These are phyloP conservation scores for Phoxinus phoxinus DNA, from an alignment of 2,113 vertebrate genomes.

Conservation along the genomic window DNA sequence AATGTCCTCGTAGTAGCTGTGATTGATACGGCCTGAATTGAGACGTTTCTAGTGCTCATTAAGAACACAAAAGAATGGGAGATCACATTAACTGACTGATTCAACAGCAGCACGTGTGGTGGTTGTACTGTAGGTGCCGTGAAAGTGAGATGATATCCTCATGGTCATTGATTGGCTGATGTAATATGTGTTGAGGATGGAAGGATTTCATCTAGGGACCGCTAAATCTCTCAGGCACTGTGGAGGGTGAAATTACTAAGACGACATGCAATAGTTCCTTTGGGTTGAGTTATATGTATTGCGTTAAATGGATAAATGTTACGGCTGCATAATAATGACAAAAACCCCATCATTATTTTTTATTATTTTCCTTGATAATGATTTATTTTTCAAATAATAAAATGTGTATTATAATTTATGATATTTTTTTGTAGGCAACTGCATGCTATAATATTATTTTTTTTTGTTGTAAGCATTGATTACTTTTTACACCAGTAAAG, in stretches of 20 bases:
- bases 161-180: slow-evolving; percentile 29
- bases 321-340: not conserved
- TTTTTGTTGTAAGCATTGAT: not conserved
- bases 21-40: slow-evolving; percentile 48
- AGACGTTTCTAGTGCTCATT: slow-evolving; percentile 47
- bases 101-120: slow-evolving; percentile 15
- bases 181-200: not conserved
- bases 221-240: not conserved
- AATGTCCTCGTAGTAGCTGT: slow-evolving; percentile 13
- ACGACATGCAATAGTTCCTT: not conserved
- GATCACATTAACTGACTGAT: slow-evolving; percentile 35
- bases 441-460: not conserved
- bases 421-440: not conserved
- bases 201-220: not conserved
- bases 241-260: slow-evolving; percentile 22
- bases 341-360: not conserved
- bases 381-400: not conserved
- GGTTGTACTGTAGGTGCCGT: not conserved
- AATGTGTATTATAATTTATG: not conserved
- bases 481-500: not conserved
- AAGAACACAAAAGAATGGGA: slow-evolving; percentile 29
- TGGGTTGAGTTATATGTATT: slow-evolving; percentile 27
- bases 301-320: not conserved
- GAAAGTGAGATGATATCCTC: not conserved
- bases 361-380: not conserved